phyloP scores from a whole-genome alignment of 1,140 invertebrate genomes.

The Drosophila guanche region DNA sequence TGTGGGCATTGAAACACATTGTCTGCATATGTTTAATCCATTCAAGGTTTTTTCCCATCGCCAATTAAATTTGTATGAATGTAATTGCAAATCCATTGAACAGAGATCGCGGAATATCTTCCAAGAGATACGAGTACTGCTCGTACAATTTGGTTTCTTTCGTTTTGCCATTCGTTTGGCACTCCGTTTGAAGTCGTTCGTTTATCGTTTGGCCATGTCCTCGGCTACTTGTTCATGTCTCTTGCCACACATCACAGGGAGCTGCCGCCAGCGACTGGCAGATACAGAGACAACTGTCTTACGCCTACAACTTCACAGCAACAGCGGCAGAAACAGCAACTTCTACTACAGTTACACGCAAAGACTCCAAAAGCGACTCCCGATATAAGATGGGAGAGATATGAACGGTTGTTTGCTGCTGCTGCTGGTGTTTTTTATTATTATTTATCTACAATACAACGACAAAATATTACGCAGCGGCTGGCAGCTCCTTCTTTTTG shows the following conservation, averaged over 20 bases:
- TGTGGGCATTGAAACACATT: conserved; percentile 35
- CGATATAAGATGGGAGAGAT: conserved; percentile 24
- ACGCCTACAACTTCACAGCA: conserved; percentile 66
- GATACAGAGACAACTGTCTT: conserved; percentile 39
- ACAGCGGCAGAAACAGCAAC: too few relatives aligned
- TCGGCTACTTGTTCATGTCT: conserved; percentile 61
- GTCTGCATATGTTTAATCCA: conserved; percentile 42
- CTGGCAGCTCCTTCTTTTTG: conserved; percentile 28
- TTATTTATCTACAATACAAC: conserved; percentile 46
- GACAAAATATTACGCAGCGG: conserved; percentile 56
- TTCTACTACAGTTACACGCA: conserved; percentile 12
- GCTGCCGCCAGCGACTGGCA: conserved; percentile 40
- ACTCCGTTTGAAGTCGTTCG: conserved; percentile 43
- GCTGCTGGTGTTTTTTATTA: conserved; percentile 19
- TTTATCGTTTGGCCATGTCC: conserved; percentile 53
- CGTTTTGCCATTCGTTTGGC: conserved; percentile 16
- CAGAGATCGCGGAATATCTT: conserved; percentile 20
- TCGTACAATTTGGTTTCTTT: conserved; percentile 24
- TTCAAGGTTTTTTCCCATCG: conserved; percentile 49
- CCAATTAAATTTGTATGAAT: conserved; percentile 61
- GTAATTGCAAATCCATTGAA: conserved; percentile 51
- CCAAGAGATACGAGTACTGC: conserved; percentile 11
- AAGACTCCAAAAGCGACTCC: neutral
- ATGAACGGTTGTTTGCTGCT: conserved; percentile 32
- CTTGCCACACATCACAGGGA: conserved; percentile 44